Percentiles rank a stretch among this genome's conserved stretches.
These are phyloP conservation scores for Channa striata DNA, from an alignment of 2,797 vertebrate genomes.

Conservation along the genomic window DNA sequence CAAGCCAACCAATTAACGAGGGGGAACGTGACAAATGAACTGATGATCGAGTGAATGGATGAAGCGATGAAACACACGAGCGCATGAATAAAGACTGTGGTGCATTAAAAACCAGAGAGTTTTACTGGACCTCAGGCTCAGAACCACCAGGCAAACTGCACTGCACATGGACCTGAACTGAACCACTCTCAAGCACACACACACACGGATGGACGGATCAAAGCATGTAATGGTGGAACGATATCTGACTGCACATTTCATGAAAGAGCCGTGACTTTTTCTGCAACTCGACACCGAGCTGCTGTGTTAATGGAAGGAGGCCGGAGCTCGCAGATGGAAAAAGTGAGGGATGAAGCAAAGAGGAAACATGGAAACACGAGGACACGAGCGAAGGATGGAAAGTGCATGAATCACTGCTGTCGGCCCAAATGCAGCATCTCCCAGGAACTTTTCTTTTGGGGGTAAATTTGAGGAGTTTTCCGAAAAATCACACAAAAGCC, in stretches of 20 bases:
- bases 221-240: no score
- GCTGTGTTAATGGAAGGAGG: conserved; percentile 39
- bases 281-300: conserved; percentile 22
- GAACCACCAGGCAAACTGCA: no score
- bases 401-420: conserved; percentile 45
- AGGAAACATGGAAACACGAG: conserved; percentile 47
- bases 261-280: conserved; percentile 22
- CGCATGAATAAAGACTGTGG: no score
- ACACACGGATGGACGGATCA: no score
- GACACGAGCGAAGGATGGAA: conserved; percentile 37
- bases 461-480: neutral
- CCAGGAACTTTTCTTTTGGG: neutral
- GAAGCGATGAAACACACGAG: no score
- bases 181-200: no score
- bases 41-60: no score
- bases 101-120: no score
- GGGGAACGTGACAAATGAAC: no score
- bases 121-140: no score
- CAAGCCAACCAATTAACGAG: no score
- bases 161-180: no score
- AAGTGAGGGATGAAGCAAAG: conserved; percentile 38
- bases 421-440: conserved; percentile 31
- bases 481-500: neutral
- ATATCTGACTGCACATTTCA: conserved; percentile 23
- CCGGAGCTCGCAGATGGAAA: conserved; percentile 45